phyloP scores from a whole-genome alignment of 2,888 invertebrate species.

The Smittia sp. region DNA sequence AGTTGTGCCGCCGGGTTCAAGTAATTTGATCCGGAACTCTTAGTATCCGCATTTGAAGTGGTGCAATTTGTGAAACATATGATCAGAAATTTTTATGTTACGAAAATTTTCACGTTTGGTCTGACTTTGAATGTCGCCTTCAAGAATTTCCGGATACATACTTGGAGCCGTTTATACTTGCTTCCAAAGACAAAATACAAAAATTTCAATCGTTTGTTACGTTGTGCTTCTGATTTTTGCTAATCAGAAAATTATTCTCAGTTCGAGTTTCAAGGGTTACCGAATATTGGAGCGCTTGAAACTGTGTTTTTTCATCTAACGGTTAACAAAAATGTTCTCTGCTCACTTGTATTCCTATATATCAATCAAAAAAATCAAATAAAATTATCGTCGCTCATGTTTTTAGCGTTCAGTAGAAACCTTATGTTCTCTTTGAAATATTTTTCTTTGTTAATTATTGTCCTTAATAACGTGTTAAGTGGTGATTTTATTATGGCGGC shows the following conservation, averaged over 20 bases:
- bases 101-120: background rate
- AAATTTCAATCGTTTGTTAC: too few relatives aligned
- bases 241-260: too few relatives aligned
- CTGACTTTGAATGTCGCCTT: background rate
- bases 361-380: background rate
- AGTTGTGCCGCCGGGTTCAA: background rate
- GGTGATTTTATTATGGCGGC: too few relatives aligned
- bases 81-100: background rate
- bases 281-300: background rate
- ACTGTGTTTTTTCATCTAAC: too few relatives aligned
- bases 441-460: conserved; percentile 18
- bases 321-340: too few relatives aligned
- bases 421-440: background rate
- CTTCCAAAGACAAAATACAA: too few relatives aligned
- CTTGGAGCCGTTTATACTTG: too few relatives aligned
- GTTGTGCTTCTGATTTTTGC: too few relatives aligned
- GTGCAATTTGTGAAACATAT: background rate
- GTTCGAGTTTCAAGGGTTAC: conserved; percentile 20
- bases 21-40: conserved; percentile 17
- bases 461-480: conserved; percentile 29
- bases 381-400: conserved; percentile 36
- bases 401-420: conserved; percentile 13
- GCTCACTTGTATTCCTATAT: background rate
- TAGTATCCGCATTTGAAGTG: background rate
- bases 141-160: too few relatives aligned